Conservation (phyloP, 2,888 invertebrate species). For the Troglohyphantes excavatus region DNA sequence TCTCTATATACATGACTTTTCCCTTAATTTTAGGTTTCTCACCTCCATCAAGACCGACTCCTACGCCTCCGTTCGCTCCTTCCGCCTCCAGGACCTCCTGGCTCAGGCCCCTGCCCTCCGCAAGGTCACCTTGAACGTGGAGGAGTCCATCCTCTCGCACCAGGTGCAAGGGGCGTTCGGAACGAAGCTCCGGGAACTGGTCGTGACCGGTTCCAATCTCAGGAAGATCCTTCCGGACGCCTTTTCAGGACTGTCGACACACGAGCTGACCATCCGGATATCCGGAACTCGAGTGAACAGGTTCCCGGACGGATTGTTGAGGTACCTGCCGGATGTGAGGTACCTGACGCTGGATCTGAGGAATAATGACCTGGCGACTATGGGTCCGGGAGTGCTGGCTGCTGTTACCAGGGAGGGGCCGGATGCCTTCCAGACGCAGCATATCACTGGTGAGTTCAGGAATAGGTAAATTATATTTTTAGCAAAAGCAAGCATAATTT, state of each 20-base stretch:
- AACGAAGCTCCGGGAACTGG: slow-evolving; percentile 90
- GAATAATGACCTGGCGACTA: slow-evolving; percentile 89
- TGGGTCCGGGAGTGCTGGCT: slow-evolving; percentile 91
- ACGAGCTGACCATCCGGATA: slow-evolving; percentile 89
- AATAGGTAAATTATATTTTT: too few species aligned
- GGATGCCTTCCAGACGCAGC: slow-evolving; percentile 66
- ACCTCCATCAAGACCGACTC: slow-evolving; percentile 79
- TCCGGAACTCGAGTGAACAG: slow-evolving; percentile 79
- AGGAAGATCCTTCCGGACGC: slow-evolving; percentile 89
- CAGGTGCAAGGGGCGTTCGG: slow-evolving; percentile 90
- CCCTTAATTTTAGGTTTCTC: slow-evolving; percentile 73
- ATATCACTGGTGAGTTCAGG: slow-evolving; percentile 71
- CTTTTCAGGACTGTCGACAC: slow-evolving; percentile 85
- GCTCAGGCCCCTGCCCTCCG: slow-evolving; percentile 78
- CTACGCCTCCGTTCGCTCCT: slow-evolving; percentile 80
- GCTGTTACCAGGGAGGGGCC: slow-evolving; percentile 86
- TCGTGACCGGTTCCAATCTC: slow-evolving; percentile 90
- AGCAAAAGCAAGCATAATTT: too few species aligned
- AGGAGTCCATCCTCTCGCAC: slow-evolving; percentile 88
- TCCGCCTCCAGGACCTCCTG: slow-evolving; percentile 80
- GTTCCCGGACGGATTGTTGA: slow-evolving; percentile 79
- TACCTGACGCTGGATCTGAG: slow-evolving; percentile 92
- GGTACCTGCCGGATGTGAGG: slow-evolving; percentile 85
- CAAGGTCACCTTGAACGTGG: slow-evolving; percentile 86
- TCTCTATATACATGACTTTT: too few species aligned